Base-by-base conservation (phyloP, 2,888 invertebrate genomes). In the Venusia cambrica region DNA sequence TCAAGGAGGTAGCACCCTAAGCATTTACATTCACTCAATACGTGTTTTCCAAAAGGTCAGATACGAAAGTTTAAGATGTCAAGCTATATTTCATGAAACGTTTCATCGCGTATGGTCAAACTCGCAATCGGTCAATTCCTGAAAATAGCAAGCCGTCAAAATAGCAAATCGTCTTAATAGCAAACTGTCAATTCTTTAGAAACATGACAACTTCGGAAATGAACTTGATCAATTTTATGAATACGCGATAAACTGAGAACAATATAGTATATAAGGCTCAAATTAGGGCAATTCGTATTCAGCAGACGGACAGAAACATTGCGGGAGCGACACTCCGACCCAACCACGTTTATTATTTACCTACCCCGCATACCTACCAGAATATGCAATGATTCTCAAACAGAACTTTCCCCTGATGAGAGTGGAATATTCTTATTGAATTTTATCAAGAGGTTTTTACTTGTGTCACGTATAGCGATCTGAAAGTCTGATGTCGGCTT, bases 201-300 rank as follows among this genome's bases (percentile, higher is more conserved):
- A n/a, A n/a, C n/a, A n/a, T n/a, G n/a, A n/a, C 21, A 26, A 20
- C 25, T 21, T 16, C 10, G 6, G 31, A 31, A 24, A 31, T 31
- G 32, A 40, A 35, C 16, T 28, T 36, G 27, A 40, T 35, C 35
- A 27, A 31, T 28, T n/a, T 35, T 31, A 40, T 40, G 31, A 35
- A 40, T 31, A 31, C 21, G 30, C 39, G 35, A 35, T 40, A 35
- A 40, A 40, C 40, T 28, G 27, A 27, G 27, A 31, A 35, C 40
- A 36, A 40, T 36, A 35, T 25, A 30, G 21, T 40, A 35, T 30
- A 35, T 31, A 40, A 35, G 49, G 67, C 66, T 68, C 58, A 73
- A 72, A 73, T 70, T 59, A 62, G 55, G 43, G 45, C 62, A 63
- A 72, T 75, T 72, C 67, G 65, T 71, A 73, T 73, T 74, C 73